phyloP scores from a whole-genome alignment of 2,888 invertebrate species.

The Sabatieria punctata region DNA sequence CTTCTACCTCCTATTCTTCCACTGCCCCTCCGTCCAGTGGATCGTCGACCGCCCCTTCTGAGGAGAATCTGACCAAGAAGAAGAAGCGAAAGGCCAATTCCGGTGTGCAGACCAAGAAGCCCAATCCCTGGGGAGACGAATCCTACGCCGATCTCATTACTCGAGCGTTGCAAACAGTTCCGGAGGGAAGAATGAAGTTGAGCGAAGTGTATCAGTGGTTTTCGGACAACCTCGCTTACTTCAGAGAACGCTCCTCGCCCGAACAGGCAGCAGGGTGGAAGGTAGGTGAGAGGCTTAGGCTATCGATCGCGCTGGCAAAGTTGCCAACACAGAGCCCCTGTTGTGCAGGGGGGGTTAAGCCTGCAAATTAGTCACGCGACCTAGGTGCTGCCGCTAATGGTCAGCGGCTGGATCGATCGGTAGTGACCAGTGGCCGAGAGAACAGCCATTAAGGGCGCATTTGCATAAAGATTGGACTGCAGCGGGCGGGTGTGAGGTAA shows the following conservation, averaged over 20 bases:
- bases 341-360: too few relatives aligned
- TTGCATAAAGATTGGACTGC: too few relatives aligned
- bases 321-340: too few relatives aligned
- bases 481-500: too few relatives aligned
- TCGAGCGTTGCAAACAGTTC: constrained; percentile 85
- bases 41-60: background rate
- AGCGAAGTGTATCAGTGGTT: constrained; percentile 99
- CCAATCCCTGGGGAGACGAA: constrained; percentile 92
- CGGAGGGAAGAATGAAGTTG: constrained; percentile 80
- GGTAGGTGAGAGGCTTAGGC: constrained; percentile 48
- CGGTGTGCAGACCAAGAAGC: constrained; percentile 50
- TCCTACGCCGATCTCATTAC: constrained; percentile 98
- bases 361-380: too few relatives aligned
- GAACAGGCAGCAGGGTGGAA: constrained; percentile 99
- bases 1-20: too few relatives aligned
- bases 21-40: background rate
- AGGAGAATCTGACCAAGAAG: background rate
- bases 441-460: too few relatives aligned
- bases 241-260: constrained; percentile 97
- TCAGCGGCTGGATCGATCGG: too few relatives aligned
- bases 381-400: too few relatives aligned
- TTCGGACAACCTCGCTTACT: constrained; percentile 97
- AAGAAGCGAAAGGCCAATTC: background rate
- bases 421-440: too few relatives aligned
- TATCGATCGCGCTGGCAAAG: too few relatives aligned